Evolutionary conservation across 1,140 invertebrate species (phyloP).

Genomic region (Drosophila rufa): DNA sequence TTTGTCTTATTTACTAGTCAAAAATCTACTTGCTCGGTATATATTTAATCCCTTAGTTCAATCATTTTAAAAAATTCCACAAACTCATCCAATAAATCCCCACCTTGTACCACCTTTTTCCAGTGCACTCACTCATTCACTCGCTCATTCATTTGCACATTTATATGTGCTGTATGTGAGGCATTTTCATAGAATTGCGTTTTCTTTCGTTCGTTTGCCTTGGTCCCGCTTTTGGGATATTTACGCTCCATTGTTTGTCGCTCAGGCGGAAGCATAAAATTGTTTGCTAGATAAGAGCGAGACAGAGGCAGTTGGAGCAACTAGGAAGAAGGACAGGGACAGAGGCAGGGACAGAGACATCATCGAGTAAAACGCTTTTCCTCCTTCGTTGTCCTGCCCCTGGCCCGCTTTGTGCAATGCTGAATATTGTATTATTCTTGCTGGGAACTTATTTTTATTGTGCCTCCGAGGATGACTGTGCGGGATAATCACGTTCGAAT

Average conservation of each 20-base stretch:
- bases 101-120: background rate
- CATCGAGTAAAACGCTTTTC: conserved; percentile 77
- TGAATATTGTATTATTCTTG: conserved; percentile 52
- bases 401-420: conserved; percentile 19
- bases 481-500: conserved; percentile 50
- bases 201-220: conserved; percentile 55
- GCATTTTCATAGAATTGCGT: conserved; percentile 50
- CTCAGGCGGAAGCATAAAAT: conserved; percentile 83
- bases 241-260: conserved; percentile 83
- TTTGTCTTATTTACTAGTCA: no score
- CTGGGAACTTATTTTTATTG: conserved; percentile 69
- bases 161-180: conserved; percentile 56
- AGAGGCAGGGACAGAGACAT: conserved; percentile 53
- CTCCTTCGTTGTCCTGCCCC: conserved; percentile 6
- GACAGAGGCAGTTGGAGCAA: conserved; percentile 12
- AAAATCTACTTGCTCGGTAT: no score
- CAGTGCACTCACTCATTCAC: conserved; percentile 51
- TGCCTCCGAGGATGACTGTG: conserved; percentile 33
- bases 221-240: conserved; percentile 77
- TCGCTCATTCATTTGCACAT: conserved; percentile 76
- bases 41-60: no score
- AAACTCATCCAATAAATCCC: conserved; percentile 15
- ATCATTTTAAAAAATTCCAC: background rate
- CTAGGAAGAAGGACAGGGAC: conserved; percentile 9
- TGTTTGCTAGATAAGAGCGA: conserved; percentile 76